Percentiles rank a stretch among this genome's conserved stretches.
These are phyloP conservation scores for Forficula auricularia DNA, from an alignment of 1,140 invertebrate species.

Conservation along the genomic window DNA sequence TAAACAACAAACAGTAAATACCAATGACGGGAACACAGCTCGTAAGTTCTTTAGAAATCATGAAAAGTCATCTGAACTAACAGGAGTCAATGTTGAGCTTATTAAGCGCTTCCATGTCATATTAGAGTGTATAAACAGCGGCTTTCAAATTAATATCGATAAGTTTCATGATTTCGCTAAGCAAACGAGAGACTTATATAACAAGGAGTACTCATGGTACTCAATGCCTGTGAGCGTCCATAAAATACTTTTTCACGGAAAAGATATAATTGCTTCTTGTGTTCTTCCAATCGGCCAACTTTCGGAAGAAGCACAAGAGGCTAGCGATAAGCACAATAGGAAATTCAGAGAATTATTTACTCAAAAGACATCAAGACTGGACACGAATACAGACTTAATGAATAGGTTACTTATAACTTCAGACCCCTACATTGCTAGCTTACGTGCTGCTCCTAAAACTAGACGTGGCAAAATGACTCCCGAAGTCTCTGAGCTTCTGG, in stretches of 20 bases:
- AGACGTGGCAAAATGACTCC: no score
- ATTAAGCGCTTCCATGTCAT: slow-evolving; percentile 18
- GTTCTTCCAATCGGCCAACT: slow-evolving; percentile 21
- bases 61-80: slow-evolving; percentile 17
- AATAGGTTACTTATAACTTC: slow-evolving; percentile 15
- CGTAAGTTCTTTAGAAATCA: slow-evolving; percentile 22
- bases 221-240: slow-evolving; percentile 13
- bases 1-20: slow-evolving; percentile 7
- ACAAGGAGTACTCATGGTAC: slow-evolving; percentile 2
- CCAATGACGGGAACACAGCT: slow-evolving; percentile 21
- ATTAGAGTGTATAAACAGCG: slow-evolving; percentile 16
- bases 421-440: slow-evolving; percentile 14
- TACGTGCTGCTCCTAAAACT: no score
- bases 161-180: slow-evolving; percentile 14
- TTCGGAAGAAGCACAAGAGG: slow-evolving; percentile 21
- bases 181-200: slow-evolving; percentile 9
- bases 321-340: slow-evolving; percentile 20
- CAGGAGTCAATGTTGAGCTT: slow-evolving; percentile 17
- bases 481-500: no score
- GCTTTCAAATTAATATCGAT: slow-evolving; percentile 12
- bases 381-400: slow-evolving; percentile 18
- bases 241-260: slow-evolving; percentile 17
- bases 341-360: slow-evolving; percentile 15
- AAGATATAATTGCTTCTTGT: slow-evolving; percentile 14
- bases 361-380: slow-evolving; percentile 15